Base-by-base conservation (phyloP, 2,888 invertebrate species). In the Caenorhabditis sp. region DNA sequence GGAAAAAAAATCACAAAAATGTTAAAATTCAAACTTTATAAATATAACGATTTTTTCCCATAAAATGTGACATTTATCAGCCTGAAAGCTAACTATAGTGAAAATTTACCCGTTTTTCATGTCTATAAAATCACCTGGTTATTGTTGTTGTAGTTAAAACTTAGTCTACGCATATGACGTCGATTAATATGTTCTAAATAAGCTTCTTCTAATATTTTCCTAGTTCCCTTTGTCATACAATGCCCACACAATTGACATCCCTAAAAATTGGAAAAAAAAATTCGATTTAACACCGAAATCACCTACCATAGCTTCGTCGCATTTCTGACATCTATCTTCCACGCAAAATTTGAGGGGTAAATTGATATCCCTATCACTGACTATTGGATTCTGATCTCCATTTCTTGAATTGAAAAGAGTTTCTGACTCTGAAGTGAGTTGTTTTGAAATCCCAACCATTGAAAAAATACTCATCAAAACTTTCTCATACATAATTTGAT, bases 401-500 rank as follows among this genome's bases (percentile, higher is more conserved):
- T 23, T 12, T 17, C 75, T 31, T 43, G 8, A 68, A 62, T 52
- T 56, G 53, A 73, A 62, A 3, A 7, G 5, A 8, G 14, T 61
- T 12, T 70, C 65, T 0, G 78, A 36, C n/a, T 70, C 36, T 38
- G 53, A 52, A 5, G 72, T 70, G 4, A 80, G 26, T 10, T 67
- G 80, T 20, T 85, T 82, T 0, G 87, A 86, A 14, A 95, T 89
- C 0, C 95, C 95, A 8, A 93, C 91, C 49, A 97, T 88, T 26
- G 92, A 91, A 63, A 96, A 91, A 31, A 94, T 87, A 89, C 93
- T 94, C 88, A 93, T 95, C 14, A 97, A 85, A 0, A 82, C 93
- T 66, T 97, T 95, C 85, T 96, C 94, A 86, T 97, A 97, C 0
- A 97, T 89, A 31, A 94, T 88, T 52, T 86, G 85, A 89, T 97